A percentile compares a stretch with the other conserved stretches of the same genome.
phyloP scores from a whole-genome alignment of 2,113 vertebrate genomes.

The Numenius arquata region DNA sequence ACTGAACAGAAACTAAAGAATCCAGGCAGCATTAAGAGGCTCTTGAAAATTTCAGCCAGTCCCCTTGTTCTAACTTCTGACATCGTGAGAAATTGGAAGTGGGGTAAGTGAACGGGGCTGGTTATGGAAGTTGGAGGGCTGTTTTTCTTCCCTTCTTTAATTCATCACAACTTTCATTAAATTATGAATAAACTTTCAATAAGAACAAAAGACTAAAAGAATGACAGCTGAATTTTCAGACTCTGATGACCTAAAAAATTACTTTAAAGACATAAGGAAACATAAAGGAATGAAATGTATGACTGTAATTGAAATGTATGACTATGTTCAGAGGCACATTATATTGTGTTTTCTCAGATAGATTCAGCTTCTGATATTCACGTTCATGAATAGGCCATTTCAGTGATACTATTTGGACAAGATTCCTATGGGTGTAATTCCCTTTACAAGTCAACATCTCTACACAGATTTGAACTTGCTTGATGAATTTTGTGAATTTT shows the following conservation, averaged over 20 bases:
- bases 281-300: background rate
- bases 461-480: background rate
- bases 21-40: background rate
- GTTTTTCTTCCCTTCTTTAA: background rate
- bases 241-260: conserved; percentile 29
- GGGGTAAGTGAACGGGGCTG: background rate
- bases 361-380: background rate
- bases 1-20: background rate
- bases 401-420: background rate
- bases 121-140: background rate
- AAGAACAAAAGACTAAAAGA: conserved; percentile 8
- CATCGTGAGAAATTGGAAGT: background rate
- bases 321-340: background rate
- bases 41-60: background rate
- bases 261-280: conserved; percentile 4
- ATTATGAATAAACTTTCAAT: conserved; percentile 4
- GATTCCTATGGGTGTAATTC: background rate
- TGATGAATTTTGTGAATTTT: background rate
- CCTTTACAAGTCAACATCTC: background rate
- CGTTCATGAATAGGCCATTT: background rate
- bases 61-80: background rate
- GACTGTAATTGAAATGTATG: conserved; percentile 1
- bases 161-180: background rate
- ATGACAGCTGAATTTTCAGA: conserved; percentile 20
- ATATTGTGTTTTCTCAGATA: background rate